Percentiles rank a stretch among this genome's conserved stretches.
These are phyloP conservation scores for Sebastes elongatus DNA, from an alignment of 2,797 vertebrate species.

Conservation along the genomic window DNA sequence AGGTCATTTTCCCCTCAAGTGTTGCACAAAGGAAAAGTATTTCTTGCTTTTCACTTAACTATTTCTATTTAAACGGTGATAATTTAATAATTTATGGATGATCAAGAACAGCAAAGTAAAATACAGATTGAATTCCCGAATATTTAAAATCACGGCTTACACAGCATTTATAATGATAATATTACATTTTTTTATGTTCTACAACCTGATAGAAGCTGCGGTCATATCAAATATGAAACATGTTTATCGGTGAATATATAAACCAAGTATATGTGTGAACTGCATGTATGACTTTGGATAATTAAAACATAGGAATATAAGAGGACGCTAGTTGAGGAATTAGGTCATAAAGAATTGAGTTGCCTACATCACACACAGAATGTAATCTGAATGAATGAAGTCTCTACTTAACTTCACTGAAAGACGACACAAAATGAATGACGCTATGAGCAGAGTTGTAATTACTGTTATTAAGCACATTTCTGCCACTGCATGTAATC, in stretches of 20 bases:
- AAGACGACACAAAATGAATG: slow-evolving; percentile 24
- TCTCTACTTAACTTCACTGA: slow-evolving; percentile 9
- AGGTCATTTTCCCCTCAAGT: background rate
- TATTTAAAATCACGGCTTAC: background rate
- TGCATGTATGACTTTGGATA: background rate
- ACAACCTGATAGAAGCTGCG: background rate
- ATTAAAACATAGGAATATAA: no score
- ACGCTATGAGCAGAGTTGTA: slow-evolving; percentile 9
- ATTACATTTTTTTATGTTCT: background rate
- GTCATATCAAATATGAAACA: background rate
- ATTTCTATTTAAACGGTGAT: background rate
- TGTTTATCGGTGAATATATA: background rate
- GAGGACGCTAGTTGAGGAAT: background rate
- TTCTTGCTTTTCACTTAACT: background rate
- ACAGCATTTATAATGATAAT: background rate
- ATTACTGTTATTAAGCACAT: slow-evolving; percentile 42
- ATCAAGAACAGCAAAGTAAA: background rate
- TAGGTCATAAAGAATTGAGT: background rate
- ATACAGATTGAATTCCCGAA: background rate
- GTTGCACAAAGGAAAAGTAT: no score
- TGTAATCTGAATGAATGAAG: slow-evolving; percentile 2
- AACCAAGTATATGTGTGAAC: background rate
- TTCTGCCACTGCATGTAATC: slow-evolving; percentile 33
- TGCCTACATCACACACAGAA: background rate
- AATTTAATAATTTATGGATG: background rate